A percentile compares a stretch with the other conserved stretches of the same genome.
Evolutionary conservation across 2,113 vertebrate genomes (phyloP).

Genomic region (Hiodon alosoides): DNA sequence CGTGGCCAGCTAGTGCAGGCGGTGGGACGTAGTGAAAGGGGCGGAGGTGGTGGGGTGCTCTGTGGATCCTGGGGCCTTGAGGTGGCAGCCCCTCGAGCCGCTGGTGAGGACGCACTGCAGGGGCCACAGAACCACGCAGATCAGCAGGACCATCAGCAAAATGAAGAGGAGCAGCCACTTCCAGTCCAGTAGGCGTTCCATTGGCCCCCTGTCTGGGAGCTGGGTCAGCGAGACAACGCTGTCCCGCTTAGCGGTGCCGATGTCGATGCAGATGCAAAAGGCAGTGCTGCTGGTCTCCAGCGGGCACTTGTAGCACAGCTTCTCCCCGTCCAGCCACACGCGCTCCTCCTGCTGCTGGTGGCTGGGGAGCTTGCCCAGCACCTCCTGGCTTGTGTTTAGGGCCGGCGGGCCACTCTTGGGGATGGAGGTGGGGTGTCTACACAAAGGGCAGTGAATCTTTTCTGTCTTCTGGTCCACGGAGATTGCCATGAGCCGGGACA

Average conservation of each 20-base stretch:
- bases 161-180: conserved; percentile 72
- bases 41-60: background rate
- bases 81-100: conserved; percentile 70
- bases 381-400: conserved; percentile 71
- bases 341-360: conserved; percentile 72
- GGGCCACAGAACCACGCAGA: conserved; percentile 81
- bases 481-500: conserved; percentile 76
- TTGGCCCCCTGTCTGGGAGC: conserved; percentile 24
- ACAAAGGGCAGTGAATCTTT: conserved; percentile 80
- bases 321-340: conserved; percentile 86
- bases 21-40: background rate
- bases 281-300: conserved; percentile 35
- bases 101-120: conserved; percentile 81
- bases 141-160: conserved; percentile 63
- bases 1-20: background rate
- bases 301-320: conserved; percentile 71
- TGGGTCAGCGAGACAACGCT: background rate
- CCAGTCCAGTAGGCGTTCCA: conserved; percentile 70
- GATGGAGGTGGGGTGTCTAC: conserved; percentile 74
- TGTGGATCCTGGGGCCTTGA: background rate
- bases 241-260: conserved; percentile 66
- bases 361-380: conserved; percentile 72
- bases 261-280: conserved; percentile 76
- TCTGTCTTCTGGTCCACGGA: conserved; percentile 49
- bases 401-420: conserved; percentile 74